Base-by-base conservation (phyloP, 2,797 vertebrate species). In the Cygnus olor region DNA sequence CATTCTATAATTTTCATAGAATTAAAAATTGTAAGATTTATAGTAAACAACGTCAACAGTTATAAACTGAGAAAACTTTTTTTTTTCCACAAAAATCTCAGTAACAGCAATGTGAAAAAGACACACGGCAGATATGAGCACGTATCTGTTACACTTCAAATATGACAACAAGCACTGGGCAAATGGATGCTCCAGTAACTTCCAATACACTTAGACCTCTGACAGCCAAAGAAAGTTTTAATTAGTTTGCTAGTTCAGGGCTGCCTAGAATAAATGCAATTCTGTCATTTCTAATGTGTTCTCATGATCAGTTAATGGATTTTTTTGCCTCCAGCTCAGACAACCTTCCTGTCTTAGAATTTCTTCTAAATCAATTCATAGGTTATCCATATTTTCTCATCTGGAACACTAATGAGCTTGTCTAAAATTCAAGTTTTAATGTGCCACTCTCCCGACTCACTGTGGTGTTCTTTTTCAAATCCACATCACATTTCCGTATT, bases 211-310 rank as follows among this genome's bases (percentile, higher is more conserved):
- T 93, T 32, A 77, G 44, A 68, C 32, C 61, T 68, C 77, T 91
- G 80, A 93, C 87, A 94, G 61, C 40, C 73, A 82, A 57, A 79
- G 71, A 40, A 96, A 95, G 68, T 68, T 97, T 96, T 96, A 93
- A 95, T 96, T 97, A 93, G 38, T 90, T 94, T 93, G 65, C 56
- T 70, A 80, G 65, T 74, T 74, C 61, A 86, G 54, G 47, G 24
- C 49, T 95, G 92, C 90, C 83, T 10, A 54, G 40, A 90, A 63
- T 40, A 93, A 96, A 87, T 74, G 53, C 14, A 76, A 9, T 81
- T 94, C 81, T 97, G 84, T 93, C 83, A 84, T 56, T 95, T 95
- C 44, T 81, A 90, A 94, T 94, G 47, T 0, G 0, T 56, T 91
- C 74, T 82, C 53, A 76, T 65, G 45, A 78, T 89, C 72, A 53